phyloP scores from a whole-genome alignment of 2,113 vertebrate species.

The Anoplopoma fimbria region DNA sequence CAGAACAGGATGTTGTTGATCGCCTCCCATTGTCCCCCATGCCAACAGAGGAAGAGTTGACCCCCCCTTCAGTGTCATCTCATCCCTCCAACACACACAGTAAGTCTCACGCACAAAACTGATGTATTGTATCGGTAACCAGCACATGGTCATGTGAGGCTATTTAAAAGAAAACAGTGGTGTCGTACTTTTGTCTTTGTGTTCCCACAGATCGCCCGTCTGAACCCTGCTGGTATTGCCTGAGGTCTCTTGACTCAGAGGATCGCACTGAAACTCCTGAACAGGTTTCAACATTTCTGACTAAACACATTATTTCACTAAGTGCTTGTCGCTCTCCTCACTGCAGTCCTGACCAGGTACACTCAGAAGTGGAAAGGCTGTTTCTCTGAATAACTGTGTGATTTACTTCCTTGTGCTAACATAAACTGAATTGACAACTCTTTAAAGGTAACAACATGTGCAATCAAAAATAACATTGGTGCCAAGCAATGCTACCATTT shows the following conservation, averaged over 20 bases:
- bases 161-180: background rate
- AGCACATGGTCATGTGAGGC: background rate
- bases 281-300: conserved; percentile 52
- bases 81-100: conserved; percentile 54
- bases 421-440: too few species aligned
- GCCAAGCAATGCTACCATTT: background rate
- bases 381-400: background rate
- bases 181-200: background rate
- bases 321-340: background rate
- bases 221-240: conserved; percentile 84
- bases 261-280: conserved; percentile 55
- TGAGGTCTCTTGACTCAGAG: conserved; percentile 76
- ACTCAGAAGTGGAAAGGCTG: background rate
- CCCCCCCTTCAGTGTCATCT: conserved; percentile 40
- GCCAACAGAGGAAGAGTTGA: conserved; percentile 49
- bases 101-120: conserved; percentile 18
- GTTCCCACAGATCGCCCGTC: conserved; percentile 49
- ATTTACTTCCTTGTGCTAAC: background rate
- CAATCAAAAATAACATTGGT: background rate
- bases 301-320: background rate
- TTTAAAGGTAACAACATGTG: background rate
- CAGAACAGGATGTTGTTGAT: conserved; percentile 45
- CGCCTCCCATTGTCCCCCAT: conserved; percentile 39
- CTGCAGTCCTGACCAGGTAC: background rate
- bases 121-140: background rate